Base-by-base conservation (phyloP, 2,888 invertebrate species). In the Oscheius myriophilus region DNA sequence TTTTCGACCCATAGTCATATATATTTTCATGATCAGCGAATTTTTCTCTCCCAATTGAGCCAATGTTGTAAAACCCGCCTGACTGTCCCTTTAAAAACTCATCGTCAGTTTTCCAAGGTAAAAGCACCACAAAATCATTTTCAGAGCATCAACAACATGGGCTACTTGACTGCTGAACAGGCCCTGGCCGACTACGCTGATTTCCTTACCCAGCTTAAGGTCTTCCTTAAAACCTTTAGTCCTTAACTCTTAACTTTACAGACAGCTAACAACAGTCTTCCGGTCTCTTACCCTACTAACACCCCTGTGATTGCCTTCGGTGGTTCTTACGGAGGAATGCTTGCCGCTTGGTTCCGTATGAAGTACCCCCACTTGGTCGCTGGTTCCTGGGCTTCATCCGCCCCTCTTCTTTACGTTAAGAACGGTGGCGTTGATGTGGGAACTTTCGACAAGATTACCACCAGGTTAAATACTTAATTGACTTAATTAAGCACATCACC, bases 301-400 rank as follows among this genome's bases (percentile, higher is more conserved):
- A 89, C 67, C 90, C 92, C 94, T 0, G 93, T 96, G 6, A 91
- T 97, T 76, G 92, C 92, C 1, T 91, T 92, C 86, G 90, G 91
- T 84, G 93, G 97, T 0, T 96, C 95, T 0, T 97, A 98, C 87
- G 97, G 97, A 0, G 97, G 97, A 39, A 97, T 98, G 97, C 88
- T 98, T 39, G 90, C 96, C 0, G 93, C 96, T 0, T 98, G 96
- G 93, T 91, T 97, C 84, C 91, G 96, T 45, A 92, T 95, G 88
- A 97, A 96, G 88, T 97, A 96, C 88, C 96, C 96, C 0, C 92
- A 94, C 85, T 86, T 93, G 42, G 91, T 95, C 11, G 89, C 90
- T 39, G 96, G 91, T 91, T 91, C 96, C 0, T 91, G 97, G 72
- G 95, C 97, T 4, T 92, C 95, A 0, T 96, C 96, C 1, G 97